These are phyloP conservation scores for Lapara coniferarum DNA, from an alignment of 2,888 invertebrate genomes.

Conservation along the genomic window DNA sequence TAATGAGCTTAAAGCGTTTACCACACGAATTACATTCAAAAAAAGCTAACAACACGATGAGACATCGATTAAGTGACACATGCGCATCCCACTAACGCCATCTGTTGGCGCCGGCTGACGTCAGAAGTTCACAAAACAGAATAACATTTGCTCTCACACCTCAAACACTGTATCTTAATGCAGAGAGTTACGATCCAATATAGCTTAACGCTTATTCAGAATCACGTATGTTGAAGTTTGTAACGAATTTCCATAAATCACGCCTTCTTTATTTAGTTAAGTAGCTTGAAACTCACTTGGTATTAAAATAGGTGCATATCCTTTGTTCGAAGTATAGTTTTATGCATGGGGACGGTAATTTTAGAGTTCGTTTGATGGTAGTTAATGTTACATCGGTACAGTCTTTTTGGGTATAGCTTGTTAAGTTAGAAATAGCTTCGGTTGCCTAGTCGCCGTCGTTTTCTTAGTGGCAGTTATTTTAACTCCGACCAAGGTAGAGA, in stretches of 20 bases:
- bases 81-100: constrained; percentile 53
- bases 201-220: constrained; percentile 22
- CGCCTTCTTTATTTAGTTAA: constrained; percentile 43
- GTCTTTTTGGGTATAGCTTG: constrained; percentile 14
- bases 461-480: neutral
- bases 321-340: constrained; percentile 34
- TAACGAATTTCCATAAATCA: constrained; percentile 39
- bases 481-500: neutral
- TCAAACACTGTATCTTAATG: neutral
- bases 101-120: constrained; percentile 57
- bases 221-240: constrained; percentile 27
- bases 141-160: neutral
- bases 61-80: constrained; percentile 59
- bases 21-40: constrained; percentile 35
- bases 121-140: constrained; percentile 36
- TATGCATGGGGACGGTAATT: constrained; percentile 29
- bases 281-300: constrained; percentile 39
- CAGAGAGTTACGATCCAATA: neutral
- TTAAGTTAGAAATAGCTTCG: constrained; percentile 5
- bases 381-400: constrained; percentile 8
- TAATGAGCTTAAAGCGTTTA: constrained; percentile 1
- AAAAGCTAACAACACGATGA: constrained; percentile 49
- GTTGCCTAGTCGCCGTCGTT: neutral
- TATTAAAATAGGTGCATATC: constrained; percentile 37
- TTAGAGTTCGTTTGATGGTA: constrained; percentile 20